Percentiles rank a stretch among this genome's conserved stretches.
phyloP scores from a whole-genome alignment of 2,797 vertebrate genomes.

The Bradypus variegatus region DNA sequence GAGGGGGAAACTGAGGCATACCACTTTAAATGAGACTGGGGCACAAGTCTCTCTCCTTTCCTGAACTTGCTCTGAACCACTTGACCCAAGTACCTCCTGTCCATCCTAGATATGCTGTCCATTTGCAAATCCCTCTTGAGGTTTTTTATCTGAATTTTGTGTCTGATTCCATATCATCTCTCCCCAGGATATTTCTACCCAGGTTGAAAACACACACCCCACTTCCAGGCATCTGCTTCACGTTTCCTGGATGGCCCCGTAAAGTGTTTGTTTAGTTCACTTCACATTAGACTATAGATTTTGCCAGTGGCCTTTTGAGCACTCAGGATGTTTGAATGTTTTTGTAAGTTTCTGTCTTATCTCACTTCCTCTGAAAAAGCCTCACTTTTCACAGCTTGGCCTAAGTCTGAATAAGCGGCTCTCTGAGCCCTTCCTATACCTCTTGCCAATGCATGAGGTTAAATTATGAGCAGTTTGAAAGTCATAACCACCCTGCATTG shows the following conservation, averaged over 20 bases:
- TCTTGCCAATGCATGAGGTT: not conserved
- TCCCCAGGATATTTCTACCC: not conserved
- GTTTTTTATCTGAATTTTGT: conserved; percentile 10
- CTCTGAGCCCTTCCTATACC: not conserved
- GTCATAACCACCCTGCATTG: not conserved
- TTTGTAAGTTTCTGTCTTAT: conserved; percentile 61
- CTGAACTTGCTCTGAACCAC: not conserved
- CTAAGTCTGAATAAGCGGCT: conserved; percentile 31
- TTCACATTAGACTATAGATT: conserved; percentile 38
- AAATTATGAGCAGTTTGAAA: conserved; percentile 8
- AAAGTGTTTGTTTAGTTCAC: conserved; percentile 56
- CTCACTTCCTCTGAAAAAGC: conserved; percentile 59
- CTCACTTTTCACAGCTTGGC: conserved; percentile 44
- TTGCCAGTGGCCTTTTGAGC: conserved; percentile 53
- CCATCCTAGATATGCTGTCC: not conserved
- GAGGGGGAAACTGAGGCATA: not conserved
- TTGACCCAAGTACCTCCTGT: not conserved
- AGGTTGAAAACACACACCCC: conserved; percentile 29
- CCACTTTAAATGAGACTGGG: not conserved
- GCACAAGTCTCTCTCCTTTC: not conserved
- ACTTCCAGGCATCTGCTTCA: conserved; percentile 33
- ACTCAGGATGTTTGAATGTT: conserved; percentile 31
- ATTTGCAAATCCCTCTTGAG: not conserved
- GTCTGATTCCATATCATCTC: conserved; percentile 31
- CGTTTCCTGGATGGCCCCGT: conserved; percentile 7